These are phyloP conservation scores for Nycteola revayana DNA, from an alignment of 2,888 invertebrate genomes.

Conservation along the genomic window DNA sequence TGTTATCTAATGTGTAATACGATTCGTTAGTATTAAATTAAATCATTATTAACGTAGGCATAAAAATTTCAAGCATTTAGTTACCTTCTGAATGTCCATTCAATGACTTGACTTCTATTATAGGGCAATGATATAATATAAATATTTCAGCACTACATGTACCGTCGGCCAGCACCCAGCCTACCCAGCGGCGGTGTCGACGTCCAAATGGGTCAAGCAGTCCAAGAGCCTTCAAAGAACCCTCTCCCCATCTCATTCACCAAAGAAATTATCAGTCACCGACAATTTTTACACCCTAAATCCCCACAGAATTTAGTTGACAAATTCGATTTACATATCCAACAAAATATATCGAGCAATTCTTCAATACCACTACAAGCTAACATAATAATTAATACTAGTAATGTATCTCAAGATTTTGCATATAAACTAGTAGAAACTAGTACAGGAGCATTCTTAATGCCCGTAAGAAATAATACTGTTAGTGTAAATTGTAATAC, in stretches of 20 bases:
- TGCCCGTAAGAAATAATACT: slow-evolving; percentile 39
- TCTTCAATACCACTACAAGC: slow-evolving; percentile 13
- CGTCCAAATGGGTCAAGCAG: slow-evolving; percentile 31
- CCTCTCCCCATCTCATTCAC: slow-evolving; percentile 55
- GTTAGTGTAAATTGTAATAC: slow-evolving; percentile 32
- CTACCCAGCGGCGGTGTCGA: slow-evolving; percentile 43
- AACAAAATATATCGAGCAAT: slow-evolving; percentile 5
- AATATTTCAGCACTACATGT: slow-evolving; percentile 33
- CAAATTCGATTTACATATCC: slow-evolving; percentile 24
- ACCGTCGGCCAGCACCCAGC: slow-evolving; percentile 26
- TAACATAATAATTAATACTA: no score
- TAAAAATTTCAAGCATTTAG: no score
- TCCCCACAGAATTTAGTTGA: slow-evolving; percentile 4
- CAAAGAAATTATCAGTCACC: slow-evolving; percentile 29
- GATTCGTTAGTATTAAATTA: no score
- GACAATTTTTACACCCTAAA: slow-evolving; percentile 18
- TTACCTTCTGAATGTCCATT: no score
- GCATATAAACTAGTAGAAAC: slow-evolving; percentile 48
- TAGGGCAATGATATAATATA: no score
- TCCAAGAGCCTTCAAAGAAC: slow-evolving; percentile 30
- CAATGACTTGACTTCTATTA: no score
- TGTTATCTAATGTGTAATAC: no score
- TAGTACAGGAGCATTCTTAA: slow-evolving; percentile 37
- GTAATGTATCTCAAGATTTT: slow-evolving; percentile 18
- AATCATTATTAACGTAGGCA: no score